Evolutionary conservation across 1,140 invertebrate genomes (phyloP), one percentile per base, ranked within the genome.

Genomic region (Camponotus floridanus): DNA sequence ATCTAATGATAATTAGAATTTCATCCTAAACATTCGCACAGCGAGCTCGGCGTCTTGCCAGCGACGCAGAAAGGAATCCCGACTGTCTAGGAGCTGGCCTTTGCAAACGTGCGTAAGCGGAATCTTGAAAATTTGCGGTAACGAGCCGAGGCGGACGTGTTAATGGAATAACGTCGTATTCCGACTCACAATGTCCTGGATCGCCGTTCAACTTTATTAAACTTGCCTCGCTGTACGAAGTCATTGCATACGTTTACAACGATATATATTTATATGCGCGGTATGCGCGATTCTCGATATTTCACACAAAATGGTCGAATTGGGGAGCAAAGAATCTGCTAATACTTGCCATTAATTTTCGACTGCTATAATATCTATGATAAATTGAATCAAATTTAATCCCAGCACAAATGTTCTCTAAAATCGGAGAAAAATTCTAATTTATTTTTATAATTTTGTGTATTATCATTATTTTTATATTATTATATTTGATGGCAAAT

Each of bases 51-150:
- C 64, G 57, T 80, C 55, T 81, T 81, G 79, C 79, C 67, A 81
- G 55, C 79, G 51, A 61, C 68, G 55, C 8, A 73, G 68, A 79
- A 68, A 76, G 81, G 76, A 87, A 71, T 68, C 70, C 71, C 55
- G 76, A 73, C 76, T 65, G 65, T 62, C 31, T 74, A 76, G 59
- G 18, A 31, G n/a, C n/a, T 59, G 57, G 26, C 1, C 3, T 51
- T 33, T 59, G 65, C 59, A 45, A 81, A 55, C 83, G 68, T 59
- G 57, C 74, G 67, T 83, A 59, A 88, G 65, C 76, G 68, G 80
- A 51, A 85, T 88, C 83, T 86, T 88, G 88, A 88, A 89, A 88
- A 86, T 88, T 86, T 64, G 83, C 70, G 88, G 61, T 81, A 89
- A 88, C 65, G 86, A 65, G 86, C 42, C 62, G 61, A 71, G 59